These are phyloP conservation scores for Chrysocyon brachyurus DNA, from an alignment of 2,797 vertebrate genomes.

Conservation along the genomic window DNA sequence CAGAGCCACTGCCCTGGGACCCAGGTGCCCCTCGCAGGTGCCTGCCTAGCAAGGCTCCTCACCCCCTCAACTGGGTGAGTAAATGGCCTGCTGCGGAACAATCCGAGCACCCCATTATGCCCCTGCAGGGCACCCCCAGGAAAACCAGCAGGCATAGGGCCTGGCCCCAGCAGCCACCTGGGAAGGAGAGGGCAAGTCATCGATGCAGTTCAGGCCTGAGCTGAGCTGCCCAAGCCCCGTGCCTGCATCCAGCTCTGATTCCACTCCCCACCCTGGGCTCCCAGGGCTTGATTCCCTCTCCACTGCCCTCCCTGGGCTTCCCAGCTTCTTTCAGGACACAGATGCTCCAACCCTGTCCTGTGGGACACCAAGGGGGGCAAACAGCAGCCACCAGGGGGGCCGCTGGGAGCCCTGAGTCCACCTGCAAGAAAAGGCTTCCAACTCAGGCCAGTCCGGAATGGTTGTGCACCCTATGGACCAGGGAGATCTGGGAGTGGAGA, in stretches of 20 bases:
- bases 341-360: not conserved
- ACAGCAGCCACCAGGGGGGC: rapidly evolving
- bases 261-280: rapidly evolving
- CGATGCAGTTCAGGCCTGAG: not conserved
- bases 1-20: not conserved
- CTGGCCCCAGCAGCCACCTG: not conserved
- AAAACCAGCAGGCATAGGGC: not conserved
- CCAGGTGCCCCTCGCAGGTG: constrained; percentile 51
- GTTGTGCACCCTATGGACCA: not conserved
- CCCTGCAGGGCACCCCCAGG: not conserved
- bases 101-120: not conserved
- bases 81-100: not conserved
- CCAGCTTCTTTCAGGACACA: constrained; percentile 11
- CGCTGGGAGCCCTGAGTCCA: not conserved
- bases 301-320: not conserved
- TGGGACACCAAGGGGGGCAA: not conserved
- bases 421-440: not conserved
- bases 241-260: not conserved
- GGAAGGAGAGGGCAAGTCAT: not conserved
- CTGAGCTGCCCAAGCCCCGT: not conserved
- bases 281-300: not conserved
- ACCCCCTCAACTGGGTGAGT: not conserved
- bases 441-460: not conserved
- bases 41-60: not conserved
- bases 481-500: not conserved